phyloP scores from a whole-genome alignment of 2,797 vertebrate genomes.

The Ammospiza maritima region DNA sequence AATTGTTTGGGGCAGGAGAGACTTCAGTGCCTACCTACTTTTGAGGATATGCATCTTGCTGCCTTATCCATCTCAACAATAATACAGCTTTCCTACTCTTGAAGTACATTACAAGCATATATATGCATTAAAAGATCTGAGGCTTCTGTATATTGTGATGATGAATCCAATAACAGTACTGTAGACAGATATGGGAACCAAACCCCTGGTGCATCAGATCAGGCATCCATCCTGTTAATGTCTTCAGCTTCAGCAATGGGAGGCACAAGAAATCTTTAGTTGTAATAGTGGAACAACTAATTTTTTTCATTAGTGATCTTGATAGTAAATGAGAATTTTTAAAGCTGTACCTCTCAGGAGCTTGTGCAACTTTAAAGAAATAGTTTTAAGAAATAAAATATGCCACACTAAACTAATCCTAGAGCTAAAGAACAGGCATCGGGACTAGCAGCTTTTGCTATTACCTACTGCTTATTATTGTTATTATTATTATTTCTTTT shows the following conservation, averaged over 20 bases:
- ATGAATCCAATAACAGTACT: neutral
- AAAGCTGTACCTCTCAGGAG: neutral
- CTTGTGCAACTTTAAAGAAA: slow-evolving; percentile 59
- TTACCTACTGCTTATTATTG: slow-evolving; percentile 87
- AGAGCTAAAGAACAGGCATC: slow-evolving; percentile 73
- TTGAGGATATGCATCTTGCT: neutral
- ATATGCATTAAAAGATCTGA: neutral
- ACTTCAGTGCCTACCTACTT: neutral
- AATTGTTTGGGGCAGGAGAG: neutral
- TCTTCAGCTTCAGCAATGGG: neutral
- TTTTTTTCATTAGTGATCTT: neutral
- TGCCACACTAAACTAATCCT: slow-evolving; percentile 71
- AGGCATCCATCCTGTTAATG: neutral
- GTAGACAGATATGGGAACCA: neutral
- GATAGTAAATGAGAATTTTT: neutral
- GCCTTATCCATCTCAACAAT: neutral
- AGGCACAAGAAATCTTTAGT: neutral
- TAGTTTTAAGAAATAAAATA: slow-evolving; percentile 71
- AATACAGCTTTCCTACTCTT: neutral
- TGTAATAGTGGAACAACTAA: neutral
- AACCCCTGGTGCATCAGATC: neutral
- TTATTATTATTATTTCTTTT: slow-evolving; percentile 89
- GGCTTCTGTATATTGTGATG: neutral
- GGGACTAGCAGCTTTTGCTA: slow-evolving; percentile 82
- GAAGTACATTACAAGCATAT: neutral